These are phyloP conservation scores for Hydropsyche tenuis DNA, from an alignment of 1,140 invertebrate genomes.

Conservation along the genomic window DNA sequence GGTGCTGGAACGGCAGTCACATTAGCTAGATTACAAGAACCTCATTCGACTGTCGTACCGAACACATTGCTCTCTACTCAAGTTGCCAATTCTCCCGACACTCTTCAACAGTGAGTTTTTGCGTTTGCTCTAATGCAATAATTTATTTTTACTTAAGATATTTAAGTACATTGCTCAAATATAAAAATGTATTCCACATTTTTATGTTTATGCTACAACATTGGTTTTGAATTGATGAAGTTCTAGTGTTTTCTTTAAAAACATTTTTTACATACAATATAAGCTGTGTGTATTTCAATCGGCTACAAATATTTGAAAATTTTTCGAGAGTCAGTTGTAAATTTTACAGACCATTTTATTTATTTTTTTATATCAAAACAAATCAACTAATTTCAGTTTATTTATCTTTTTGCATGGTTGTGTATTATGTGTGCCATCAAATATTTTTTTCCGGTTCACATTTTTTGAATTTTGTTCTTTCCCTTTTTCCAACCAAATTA, in stretches of 20 bases:
- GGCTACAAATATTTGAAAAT: too few relatives aligned
- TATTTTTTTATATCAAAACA: slow-evolving; percentile 21
- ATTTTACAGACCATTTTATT: not conserved
- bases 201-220: too few relatives aligned
- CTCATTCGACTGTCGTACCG: not conserved
- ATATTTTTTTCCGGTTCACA: slow-evolving; percentile 16
- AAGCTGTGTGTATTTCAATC: too few relatives aligned
- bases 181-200: too few relatives aligned
- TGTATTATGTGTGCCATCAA: slow-evolving; percentile 17
- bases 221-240: too few relatives aligned
- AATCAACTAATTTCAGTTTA: slow-evolving; percentile 9
- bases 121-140: too few relatives aligned
- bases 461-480: too few relatives aligned
- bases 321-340: too few relatives aligned
- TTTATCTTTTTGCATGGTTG: slow-evolving; percentile 44
- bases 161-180: too few relatives aligned
- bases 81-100: slow-evolving; percentile 41
- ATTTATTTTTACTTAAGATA: too few relatives aligned
- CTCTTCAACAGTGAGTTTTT: slow-evolving; percentile 46
- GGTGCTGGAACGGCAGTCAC: slow-evolving; percentile 92
- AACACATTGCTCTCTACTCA: not conserved
- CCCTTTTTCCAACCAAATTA: not conserved
- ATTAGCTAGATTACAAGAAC: slow-evolving; percentile 62
- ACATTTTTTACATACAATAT: too few relatives aligned
- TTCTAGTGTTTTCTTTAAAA: too few relatives aligned